Base-by-base conservation (phyloP, 1,140 invertebrate genomes). In the Dendrolimus punctatus region DNA sequence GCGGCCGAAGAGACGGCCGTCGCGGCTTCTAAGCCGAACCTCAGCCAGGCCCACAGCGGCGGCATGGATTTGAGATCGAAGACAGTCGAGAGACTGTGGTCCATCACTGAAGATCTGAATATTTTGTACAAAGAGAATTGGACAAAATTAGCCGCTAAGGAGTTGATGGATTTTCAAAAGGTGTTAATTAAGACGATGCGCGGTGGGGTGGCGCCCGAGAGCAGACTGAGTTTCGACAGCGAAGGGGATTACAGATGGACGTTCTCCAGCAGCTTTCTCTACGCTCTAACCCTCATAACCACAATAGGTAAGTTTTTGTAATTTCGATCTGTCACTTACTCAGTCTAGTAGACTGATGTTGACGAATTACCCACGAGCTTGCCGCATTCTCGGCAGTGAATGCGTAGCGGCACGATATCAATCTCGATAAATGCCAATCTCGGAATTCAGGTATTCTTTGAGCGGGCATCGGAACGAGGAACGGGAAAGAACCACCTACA, bases 71-170 rank as follows among this genome's bases (percentile, higher is more conserved):
- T 90, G 58, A 73, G 89, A n/a, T 86, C 87, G 5, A 87, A 84
- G 63, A 95, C 94, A 1, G 94, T 96, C 0, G 93, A 94, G 74
- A 91, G 91, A 10, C 87, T 98, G 39, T 98, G 97, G 97, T 95
- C 95, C 46, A 96, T 98, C 60, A 98, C 97, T 0, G 95, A 97
- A 80, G 93, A 95, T 73, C 90, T 98, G 8, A 98, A 98, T 74
- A 96, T 98, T 60, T 87, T 98, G 8, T 97, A 98, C 79, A 95
- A 95, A 67, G 95, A 97, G 64, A 98, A 98, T 81, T 98, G 96
- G 96, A 98, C 96, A 2, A 90, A 93, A 55, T 70, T 96, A 56
- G 92, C 94, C 23, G 90, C 94, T 39, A 91, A 93, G 59, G 95
- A 98, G 78, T 92, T 98, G 54, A 90, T 95, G 75, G 91, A 93